A percentile compares a stretch with the other conserved stretches of the same genome.
Conservation (phyloP, 2,888 invertebrate species). For the Tipula confusa region DNA sequence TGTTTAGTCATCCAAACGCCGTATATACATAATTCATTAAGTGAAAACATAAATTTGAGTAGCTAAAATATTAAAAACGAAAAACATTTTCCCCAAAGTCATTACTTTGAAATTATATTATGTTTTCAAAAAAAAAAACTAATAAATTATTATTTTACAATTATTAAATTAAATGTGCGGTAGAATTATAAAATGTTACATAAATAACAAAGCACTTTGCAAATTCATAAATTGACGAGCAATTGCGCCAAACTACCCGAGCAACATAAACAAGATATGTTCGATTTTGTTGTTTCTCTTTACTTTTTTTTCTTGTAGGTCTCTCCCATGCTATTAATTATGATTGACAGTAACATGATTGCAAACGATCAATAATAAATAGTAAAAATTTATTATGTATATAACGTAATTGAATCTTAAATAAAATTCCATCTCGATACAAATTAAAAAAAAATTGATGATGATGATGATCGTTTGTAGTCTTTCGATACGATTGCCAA, state of each 20-base stretch:
- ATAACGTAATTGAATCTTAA: background rate
- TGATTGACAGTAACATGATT: slow-evolving; percentile 3
- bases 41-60: background rate
- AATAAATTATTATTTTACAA: background rate
- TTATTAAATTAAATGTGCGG: background rate
- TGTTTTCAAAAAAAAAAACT: background rate
- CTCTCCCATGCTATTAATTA: background rate
- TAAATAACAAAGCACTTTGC: background rate
- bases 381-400: background rate
- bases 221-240: background rate
- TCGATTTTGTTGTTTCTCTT: background rate
- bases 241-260: background rate
- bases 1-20: background rate
- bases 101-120: background rate
- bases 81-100: background rate
- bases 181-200: background rate
- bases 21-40: background rate
- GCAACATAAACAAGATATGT: background rate
- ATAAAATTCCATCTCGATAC: background rate
- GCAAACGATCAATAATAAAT: background rate
- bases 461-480: background rate
- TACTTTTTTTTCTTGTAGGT: too few species aligned
- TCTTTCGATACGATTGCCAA: background rate
- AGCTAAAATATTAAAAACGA: background rate
- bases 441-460: background rate